Percentiles rank a stretch among this genome's conserved stretches.
phyloP scores from a whole-genome alignment of 2,797 vertebrate species.

The Fundulus diaphanus region DNA sequence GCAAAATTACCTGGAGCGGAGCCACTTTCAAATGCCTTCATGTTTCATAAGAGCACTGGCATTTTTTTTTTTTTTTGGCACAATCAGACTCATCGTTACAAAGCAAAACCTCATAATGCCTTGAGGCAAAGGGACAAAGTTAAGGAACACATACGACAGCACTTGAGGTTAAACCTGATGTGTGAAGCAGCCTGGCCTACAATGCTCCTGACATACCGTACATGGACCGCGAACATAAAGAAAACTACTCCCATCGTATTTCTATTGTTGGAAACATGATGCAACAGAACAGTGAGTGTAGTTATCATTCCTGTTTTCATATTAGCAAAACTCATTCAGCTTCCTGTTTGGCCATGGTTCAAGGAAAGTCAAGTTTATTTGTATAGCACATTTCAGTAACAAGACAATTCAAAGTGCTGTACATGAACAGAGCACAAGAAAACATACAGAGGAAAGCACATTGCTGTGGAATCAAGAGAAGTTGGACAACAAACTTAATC shows the following conservation, averaged over 20 bases:
- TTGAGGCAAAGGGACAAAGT: neutral
- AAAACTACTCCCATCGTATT: neutral
- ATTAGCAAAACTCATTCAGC: slow-evolving; percentile 18
- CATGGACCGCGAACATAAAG: neutral
- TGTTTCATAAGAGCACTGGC: neutral
- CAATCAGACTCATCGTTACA: neutral
- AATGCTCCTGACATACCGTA: slow-evolving; percentile 7
- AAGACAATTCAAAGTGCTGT: no score
- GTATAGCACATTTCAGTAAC: no score
- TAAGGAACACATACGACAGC: neutral
- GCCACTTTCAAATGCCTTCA: neutral
- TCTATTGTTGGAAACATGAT: slow-evolving; percentile 12
- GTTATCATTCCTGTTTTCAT: slow-evolving; percentile 43
- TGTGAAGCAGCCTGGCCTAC: neutral
- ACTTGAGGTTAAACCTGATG: neutral
- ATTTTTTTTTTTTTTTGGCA: neutral
- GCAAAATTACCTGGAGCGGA: neutral
- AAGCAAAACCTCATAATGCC: slow-evolving; percentile 1
- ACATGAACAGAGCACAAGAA: no score
- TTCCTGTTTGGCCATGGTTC: slow-evolving; percentile 13
- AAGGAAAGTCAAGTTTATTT: no score
- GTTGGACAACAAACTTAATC: no score
- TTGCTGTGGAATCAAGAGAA: no score
- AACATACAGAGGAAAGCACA: no score
- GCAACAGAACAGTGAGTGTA: neutral